Evolutionary conservation across 1,140 invertebrate genomes (phyloP).

Genomic region (Eumeta japonica): DNA sequence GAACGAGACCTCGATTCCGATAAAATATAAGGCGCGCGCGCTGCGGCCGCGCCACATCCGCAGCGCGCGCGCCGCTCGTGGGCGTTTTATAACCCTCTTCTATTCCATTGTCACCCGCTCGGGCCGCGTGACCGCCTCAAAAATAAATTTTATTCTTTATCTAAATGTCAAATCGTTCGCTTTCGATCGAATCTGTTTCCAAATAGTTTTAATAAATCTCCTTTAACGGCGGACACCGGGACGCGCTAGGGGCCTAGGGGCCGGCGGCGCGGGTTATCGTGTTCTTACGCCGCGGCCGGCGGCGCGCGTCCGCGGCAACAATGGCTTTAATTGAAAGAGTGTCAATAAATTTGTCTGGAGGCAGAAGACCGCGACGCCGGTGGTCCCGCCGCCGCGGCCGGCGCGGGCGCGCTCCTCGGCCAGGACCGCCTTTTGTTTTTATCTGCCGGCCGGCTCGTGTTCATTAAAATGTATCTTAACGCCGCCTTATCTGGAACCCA

Average conservation of each 20-base stretch:
- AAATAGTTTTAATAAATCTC: constrained; percentile 59
- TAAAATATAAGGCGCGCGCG: too few relatives aligned
- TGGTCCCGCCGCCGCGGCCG: constrained; percentile 40
- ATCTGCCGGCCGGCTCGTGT: constrained; percentile 40
- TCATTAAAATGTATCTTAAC: constrained; percentile 24
- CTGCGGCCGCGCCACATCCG: too few relatives aligned
- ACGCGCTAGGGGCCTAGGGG: constrained; percentile 48
- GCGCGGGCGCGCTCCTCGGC: constrained; percentile 19
- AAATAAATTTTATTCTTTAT: constrained; percentile 56
- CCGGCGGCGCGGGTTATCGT: constrained; percentile 50
- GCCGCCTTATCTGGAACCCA: constrained; percentile 31
- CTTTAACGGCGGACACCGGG: constrained; percentile 50
- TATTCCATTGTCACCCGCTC: constrained; percentile 52
- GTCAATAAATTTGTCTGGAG: constrained; percentile 53
- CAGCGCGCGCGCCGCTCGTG: constrained; percentile 37
- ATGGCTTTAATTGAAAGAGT: constrained; percentile 57
- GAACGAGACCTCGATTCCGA: too few relatives aligned
- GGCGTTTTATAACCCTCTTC: constrained; percentile 54
- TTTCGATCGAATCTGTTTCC: constrained; percentile 56
- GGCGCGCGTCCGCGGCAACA: constrained; percentile 40
- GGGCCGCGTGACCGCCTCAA: constrained; percentile 37
- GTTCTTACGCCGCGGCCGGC: constrained; percentile 46
- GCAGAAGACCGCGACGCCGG: constrained; percentile 33
- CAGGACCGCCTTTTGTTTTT: constrained; percentile 42
- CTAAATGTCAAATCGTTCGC: constrained; percentile 57